Conservation (phyloP, 2,797 vertebrate genomes). For the Clarias laeviceps region DNA sequence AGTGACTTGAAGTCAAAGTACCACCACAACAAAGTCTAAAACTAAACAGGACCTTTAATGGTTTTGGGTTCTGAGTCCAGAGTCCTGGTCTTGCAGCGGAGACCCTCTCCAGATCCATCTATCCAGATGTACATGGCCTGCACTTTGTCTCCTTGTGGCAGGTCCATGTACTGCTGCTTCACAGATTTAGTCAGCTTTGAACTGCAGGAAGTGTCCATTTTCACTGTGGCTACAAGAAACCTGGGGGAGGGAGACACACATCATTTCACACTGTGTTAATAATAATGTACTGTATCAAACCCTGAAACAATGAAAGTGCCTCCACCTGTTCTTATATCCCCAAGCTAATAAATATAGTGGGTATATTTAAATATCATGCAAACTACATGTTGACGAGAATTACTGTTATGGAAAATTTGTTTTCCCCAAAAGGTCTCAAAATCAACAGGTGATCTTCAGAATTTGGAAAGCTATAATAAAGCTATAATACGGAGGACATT, state of each 20-base stretch:
- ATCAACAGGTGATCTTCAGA: not conserved
- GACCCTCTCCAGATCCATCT: slow-evolving; percentile 91
- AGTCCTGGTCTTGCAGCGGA: slow-evolving; percentile 93
- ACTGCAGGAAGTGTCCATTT: slow-evolving; percentile 90
- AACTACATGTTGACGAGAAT: not conserved
- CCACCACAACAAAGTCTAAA: not conserved
- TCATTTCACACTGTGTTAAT: not conserved
- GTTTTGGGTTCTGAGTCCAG: slow-evolving; percentile 90
- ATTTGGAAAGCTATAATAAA: not conserved
- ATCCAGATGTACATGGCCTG: slow-evolving; percentile 98
- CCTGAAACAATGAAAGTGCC: not conserved
- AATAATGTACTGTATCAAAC: too few relatives aligned
- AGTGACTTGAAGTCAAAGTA: not conserved
- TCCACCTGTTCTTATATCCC: not conserved
- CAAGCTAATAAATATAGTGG: not conserved
- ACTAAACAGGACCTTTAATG: slow-evolving; percentile 80
- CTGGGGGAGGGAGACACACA: slow-evolving; percentile 49
- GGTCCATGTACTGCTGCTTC: slow-evolving; percentile 93
- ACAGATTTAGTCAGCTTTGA: slow-evolving; percentile 89
- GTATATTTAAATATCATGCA: not conserved
- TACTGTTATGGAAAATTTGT: not conserved
- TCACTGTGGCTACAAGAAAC: slow-evolving; percentile 74
- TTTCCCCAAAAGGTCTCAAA: not conserved
- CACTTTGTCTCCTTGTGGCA: slow-evolving; percentile 89
- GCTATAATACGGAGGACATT: not conserved